phyloP scores from a whole-genome alignment of 2,888 invertebrate species.

The Macrosiphum euphorbiae region DNA sequence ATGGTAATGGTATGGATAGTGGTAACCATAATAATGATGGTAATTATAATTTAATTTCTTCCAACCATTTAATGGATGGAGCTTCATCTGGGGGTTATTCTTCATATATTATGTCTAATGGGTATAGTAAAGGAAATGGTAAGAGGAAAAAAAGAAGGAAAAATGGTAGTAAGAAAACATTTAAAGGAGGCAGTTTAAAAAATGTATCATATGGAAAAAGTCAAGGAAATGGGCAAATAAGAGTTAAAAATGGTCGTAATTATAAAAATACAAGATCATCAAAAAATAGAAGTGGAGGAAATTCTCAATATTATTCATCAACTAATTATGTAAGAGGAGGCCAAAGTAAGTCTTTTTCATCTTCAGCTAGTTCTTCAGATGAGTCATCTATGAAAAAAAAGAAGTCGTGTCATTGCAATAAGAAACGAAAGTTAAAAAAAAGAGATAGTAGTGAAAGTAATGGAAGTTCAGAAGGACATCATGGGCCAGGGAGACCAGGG shows the following conservation, averaged over 20 bases:
- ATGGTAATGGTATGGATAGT: not conserved
- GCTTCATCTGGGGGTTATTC: not conserved
- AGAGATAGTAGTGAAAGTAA: constrained; percentile 27
- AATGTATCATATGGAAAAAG: not conserved
- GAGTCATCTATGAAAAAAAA: not conserved
- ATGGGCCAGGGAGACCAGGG: not conserved
- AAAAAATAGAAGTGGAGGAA: not conserved
- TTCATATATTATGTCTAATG: not conserved
- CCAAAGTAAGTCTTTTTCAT: not conserved
- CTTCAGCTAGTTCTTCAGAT: not conserved
- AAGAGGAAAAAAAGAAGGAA: not conserved
- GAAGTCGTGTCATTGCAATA: not conserved
- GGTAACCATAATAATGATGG: not conserved
- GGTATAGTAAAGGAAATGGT: not conserved
- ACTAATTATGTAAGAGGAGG: not conserved
- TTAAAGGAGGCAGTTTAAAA: not conserved
- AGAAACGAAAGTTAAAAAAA: not conserved
- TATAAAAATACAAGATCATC: not conserved
- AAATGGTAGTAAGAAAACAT: not conserved
- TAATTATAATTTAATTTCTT: not conserved
- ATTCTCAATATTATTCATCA: not conserved
- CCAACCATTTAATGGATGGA: not conserved
- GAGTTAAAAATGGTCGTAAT: not conserved
- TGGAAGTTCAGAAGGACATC: not conserved
- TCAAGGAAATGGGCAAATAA: not conserved